Conservation (phyloP, 1,140 invertebrate species). For the Eumaeus atala region DNA sequence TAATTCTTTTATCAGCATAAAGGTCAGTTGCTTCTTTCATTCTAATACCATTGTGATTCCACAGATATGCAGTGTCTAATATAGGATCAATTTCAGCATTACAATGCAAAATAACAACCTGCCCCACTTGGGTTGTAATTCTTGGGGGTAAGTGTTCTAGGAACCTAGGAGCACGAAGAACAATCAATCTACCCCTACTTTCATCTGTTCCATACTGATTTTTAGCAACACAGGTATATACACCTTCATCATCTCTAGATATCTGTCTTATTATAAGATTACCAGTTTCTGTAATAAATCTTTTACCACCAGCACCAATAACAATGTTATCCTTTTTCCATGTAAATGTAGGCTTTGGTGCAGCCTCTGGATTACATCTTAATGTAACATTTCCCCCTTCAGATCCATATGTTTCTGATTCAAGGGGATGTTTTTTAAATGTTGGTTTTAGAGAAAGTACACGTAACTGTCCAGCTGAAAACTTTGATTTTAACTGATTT, state of each 20-base stretch:
- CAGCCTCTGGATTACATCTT: conserved; percentile 94
- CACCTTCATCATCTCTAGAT: conserved; percentile 88
- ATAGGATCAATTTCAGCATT: conserved; percentile 86
- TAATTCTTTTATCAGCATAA: conserved; percentile 62
- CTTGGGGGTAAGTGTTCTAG: conserved; percentile 78
- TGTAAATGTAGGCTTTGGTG: conserved; percentile 89
- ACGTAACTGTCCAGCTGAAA: conserved; percentile 91
- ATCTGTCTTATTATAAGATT: conserved; percentile 91
- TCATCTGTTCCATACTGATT: conserved; percentile 89
- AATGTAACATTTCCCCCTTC: conserved; percentile 94
- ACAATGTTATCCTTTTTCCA: conserved; percentile 94
- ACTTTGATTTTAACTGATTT: conserved; percentile 91
- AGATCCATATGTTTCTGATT: conserved; percentile 91
- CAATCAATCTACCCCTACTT: conserved; percentile 86
- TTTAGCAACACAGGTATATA: conserved; percentile 91
- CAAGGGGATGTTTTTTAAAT: conserved; percentile 92
- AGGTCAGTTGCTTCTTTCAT: conserved; percentile 79
- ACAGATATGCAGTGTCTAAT: conserved; percentile 91
- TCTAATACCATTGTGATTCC: conserved; percentile 90
- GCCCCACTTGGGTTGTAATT: conserved; percentile 80
- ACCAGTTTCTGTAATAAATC: conserved; percentile 87
- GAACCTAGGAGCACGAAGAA: conserved; percentile 85
- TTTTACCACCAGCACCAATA: conserved; percentile 84
- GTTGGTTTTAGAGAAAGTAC: conserved; percentile 91
- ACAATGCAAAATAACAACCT: conserved; percentile 85